Evolutionary conservation across 1,140 invertebrate species (phyloP), one percentile per base, ranked within the genome.

Genomic region (Ditylenchus dipsaci): DNA sequence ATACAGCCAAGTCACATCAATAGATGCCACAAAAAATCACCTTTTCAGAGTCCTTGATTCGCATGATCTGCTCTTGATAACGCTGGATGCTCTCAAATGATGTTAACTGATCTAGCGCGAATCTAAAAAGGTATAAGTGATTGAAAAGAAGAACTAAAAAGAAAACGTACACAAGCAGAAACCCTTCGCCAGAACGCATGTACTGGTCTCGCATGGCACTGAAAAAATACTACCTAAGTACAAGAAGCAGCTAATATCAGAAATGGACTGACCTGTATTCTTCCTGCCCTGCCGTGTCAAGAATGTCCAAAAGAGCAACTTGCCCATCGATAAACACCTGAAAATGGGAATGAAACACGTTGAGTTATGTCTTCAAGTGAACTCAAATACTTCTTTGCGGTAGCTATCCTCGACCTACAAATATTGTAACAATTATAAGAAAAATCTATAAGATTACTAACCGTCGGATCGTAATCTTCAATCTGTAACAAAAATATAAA

Each of bases 41-140:
- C 85, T 98, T 94, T 84, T 99, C 95, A 15, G 93, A 92, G 87
- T 98, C 95, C 88, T 99, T 99, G 8, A 98, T 95, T 80, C 95
- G 87, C 85, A 95, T 93, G 76, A 88, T 87, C 87, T 98, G 95
- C 87, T 97, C 94, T 72, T 94, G 88, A 84, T 97, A 98, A 76
- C 92, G 93, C 75, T 91, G 91, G 77, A 91, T 91, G 80, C 91
- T 95, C 86, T 98, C 95, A 86, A 97, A 98, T 83, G 95, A 97
- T 87, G 98, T 98, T 58, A 90, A 90, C 86, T 95, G 96, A 87
- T 71, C 61, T 17, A 73, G 58, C 76, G 95, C 94, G 87, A 97
- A 38, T 38, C 33, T 38, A 38, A 38, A 11, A 38, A 5, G 33
- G 33, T 11, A 38, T 3, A 38, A 38, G 11, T 5, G 33, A 38